Conservation (phyloP, 1,140 invertebrate species). For the Tyrophagus putrescentiae region DNA sequence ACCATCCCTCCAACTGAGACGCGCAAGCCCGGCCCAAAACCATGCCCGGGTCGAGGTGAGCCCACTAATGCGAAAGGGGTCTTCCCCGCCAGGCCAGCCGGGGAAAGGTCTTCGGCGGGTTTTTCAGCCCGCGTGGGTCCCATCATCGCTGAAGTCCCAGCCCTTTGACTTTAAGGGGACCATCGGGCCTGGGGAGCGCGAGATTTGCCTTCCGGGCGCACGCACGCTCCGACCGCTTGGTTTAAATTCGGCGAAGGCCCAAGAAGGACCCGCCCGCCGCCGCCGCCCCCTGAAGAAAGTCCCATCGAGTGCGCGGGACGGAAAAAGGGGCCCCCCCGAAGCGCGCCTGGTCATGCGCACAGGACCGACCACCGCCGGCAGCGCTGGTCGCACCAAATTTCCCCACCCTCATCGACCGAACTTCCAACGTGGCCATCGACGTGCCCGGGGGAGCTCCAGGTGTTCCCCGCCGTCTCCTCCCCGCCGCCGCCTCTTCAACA, state of each 20-base stretch:
- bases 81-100: not conserved
- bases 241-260: not conserved
- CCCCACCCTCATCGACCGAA: slow-evolving; percentile 8
- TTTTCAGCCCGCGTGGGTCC: too few species aligned
- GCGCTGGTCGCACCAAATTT: slow-evolving; percentile 4
- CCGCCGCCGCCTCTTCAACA: not conserved
- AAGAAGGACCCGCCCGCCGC: too few species aligned
- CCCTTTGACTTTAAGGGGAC: slow-evolving; percentile 3
- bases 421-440: slow-evolving; percentile 13
- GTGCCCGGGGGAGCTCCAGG: too few species aligned
- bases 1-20: not conserved
- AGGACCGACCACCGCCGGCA: not conserved
- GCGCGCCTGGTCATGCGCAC: not conserved
- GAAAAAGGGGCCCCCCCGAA: not conserved
- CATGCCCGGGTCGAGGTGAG: not conserved
- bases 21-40: not conserved
- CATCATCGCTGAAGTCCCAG: too few species aligned
- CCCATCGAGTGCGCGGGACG: not conserved
- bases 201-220: not conserved
- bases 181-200: not conserved
- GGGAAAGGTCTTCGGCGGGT: too few species aligned
- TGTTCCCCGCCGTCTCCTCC: not conserved
- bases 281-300: not conserved
- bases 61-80: not conserved
- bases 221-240: not conserved